Evolutionary conservation across 2,888 invertebrate genomes (phyloP).

Genomic region (Phalera bucephala): DNA sequence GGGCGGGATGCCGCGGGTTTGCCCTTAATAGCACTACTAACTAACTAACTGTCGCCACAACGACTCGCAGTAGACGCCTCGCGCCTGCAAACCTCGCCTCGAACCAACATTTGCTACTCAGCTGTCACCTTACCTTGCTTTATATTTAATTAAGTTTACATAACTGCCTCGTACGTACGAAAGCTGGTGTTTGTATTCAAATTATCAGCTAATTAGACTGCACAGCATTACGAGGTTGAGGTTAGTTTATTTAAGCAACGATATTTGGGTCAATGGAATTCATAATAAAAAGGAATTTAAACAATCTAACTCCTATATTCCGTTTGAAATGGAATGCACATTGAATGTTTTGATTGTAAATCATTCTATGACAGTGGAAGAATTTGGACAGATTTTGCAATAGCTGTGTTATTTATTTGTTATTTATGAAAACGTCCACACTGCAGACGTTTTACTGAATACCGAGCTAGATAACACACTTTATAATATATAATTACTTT

Average conservation of each 20-base stretch:
- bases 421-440: no score
- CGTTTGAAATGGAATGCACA: conserved; percentile 14
- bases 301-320: conserved; percentile 22
- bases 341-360: conserved; percentile 19
- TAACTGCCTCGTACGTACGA: conserved; percentile 35
- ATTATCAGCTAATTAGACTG: conserved; percentile 52
- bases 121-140: conserved; percentile 48
- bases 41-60: conserved; percentile 70
- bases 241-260: conserved; percentile 30
- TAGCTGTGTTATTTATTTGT: conserved; percentile 1
- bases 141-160: conserved; percentile 54
- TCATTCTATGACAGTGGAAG: conserved; percentile 16
- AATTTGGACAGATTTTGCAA: conserved; percentile 13
- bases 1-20: conserved; percentile 50
- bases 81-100: conserved; percentile 25
- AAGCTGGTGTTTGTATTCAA: conserved; percentile 39
- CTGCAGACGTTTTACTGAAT: no score
- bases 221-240: conserved; percentile 34
- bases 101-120: conserved; percentile 19
- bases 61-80: conserved; percentile 51
- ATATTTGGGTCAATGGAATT: conserved; percentile 38
- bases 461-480: no score
- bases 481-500: no score
- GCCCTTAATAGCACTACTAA: conserved; percentile 71
- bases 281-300: conserved; percentile 26